phyloP scores from a whole-genome alignment of 1,140 invertebrate genomes.

The Drosophila asahinai region DNA sequence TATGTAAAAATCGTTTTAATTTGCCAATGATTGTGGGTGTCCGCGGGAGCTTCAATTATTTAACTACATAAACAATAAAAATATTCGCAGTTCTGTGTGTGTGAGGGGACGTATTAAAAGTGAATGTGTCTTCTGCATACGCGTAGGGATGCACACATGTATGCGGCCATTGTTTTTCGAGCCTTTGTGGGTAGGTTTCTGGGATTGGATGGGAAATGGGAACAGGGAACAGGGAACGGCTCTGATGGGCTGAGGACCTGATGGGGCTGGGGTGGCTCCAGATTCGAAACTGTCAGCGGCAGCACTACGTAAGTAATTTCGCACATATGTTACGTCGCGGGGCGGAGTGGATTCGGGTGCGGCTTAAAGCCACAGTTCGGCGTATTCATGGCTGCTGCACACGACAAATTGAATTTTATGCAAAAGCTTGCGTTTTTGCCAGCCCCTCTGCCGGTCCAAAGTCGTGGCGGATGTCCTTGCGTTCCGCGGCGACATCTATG shows the following conservation, averaged over 20 bases:
- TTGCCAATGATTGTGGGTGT: conserved; percentile 51
- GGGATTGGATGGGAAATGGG: conserved; percentile 22
- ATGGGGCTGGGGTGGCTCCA: conserved; percentile 32
- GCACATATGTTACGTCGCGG: conserved; percentile 72
- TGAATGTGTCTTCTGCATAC: conserved; percentile 61
- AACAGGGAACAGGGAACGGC: conserved; percentile 2
- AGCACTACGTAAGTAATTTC: conserved; percentile 76
- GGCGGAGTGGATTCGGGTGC: conserved; percentile 23
- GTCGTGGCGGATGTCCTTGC: conserved; percentile 23
- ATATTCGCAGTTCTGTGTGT: conserved; percentile 13
- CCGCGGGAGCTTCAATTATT: conserved; percentile 51
- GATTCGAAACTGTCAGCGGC: conserved; percentile 64
- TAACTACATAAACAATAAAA: conserved; percentile 56
- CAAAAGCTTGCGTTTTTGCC: conserved; percentile 61
- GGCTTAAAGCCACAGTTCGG: conserved; percentile 67
- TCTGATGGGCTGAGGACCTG: conserved; percentile 1
- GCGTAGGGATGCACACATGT: conserved; percentile 7
- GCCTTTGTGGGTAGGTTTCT: conserved; percentile 30
- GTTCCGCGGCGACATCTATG: conserved; percentile 52
- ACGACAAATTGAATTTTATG: conserved; percentile 83
- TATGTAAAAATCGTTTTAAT: conserved; percentile 51
- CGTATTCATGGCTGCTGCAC: conserved; percentile 81
- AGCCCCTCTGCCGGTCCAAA: conserved; percentile 12
- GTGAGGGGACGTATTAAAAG: conserved; percentile 54
- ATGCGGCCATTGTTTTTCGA: conserved; percentile 65